Percentiles rank a stretch among this genome's conserved stretches.
These are phyloP conservation scores for Labrus mixtus DNA, from an alignment of 2,113 vertebrate genomes.

Conservation along the genomic window DNA sequence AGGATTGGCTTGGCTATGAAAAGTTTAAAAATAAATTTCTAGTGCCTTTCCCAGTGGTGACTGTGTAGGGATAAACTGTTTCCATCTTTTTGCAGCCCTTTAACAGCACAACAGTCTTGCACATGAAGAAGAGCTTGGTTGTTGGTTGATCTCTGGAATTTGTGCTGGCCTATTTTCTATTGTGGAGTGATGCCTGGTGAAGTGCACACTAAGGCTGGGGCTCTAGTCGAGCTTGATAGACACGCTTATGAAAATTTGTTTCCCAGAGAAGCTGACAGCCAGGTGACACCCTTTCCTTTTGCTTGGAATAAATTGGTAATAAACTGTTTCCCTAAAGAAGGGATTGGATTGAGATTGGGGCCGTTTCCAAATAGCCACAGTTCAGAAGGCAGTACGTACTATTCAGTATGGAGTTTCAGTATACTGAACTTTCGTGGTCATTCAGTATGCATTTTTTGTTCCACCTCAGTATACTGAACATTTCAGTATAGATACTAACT, in stretches of 20 bases:
- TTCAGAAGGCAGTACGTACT: no score
- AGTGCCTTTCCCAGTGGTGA: not conserved
- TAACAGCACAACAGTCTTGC: not conserved
- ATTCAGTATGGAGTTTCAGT: no score
- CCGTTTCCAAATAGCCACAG: no score
- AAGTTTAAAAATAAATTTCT: slow-evolving; percentile 38
- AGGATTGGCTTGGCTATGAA: slow-evolving; percentile 39
- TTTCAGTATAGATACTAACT: no score
- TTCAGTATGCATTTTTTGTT: no score
- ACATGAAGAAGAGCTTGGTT: slow-evolving; percentile 5
- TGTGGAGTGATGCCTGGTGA: slow-evolving; percentile 31
- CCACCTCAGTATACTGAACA: no score
- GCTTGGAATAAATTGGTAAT: slow-evolving; percentile 12
- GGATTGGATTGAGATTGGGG: not conserved
- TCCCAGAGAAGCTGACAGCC: slow-evolving; percentile 6
- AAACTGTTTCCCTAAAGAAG: not conserved
- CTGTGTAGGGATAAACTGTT: not conserved
- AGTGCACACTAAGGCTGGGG: slow-evolving; percentile 12
- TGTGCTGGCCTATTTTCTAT: slow-evolving; percentile 48
- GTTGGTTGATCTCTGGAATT: slow-evolving; percentile 49
- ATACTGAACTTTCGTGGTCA: no score
- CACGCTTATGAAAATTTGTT: slow-evolving; percentile 37
- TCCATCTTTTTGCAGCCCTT: slow-evolving; percentile 4
- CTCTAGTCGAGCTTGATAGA: slow-evolving; percentile 33
- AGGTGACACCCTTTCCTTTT: slow-evolving; percentile 3